Percentiles rank a stretch among this genome's conserved stretches.
phyloP scores from a whole-genome alignment of 2,888 invertebrate species.

The Lasius platythorax region DNA sequence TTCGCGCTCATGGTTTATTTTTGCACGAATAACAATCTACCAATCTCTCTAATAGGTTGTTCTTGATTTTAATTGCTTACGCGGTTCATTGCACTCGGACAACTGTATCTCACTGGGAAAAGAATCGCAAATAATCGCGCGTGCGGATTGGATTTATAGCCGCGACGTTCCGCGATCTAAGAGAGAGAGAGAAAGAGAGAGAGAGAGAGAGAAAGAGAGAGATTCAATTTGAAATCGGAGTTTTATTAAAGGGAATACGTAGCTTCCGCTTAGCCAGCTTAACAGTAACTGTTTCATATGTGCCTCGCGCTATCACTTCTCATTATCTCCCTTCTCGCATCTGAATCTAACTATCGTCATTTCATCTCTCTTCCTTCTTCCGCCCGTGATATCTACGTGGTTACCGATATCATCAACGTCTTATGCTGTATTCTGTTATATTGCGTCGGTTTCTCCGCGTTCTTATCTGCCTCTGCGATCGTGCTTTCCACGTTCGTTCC shows the following conservation, averaged over 20 bases:
- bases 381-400: slow-evolving; percentile 16
- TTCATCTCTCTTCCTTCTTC: slow-evolving; percentile 60
- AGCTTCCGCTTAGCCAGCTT: slow-evolving; percentile 35
- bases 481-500: slow-evolving; percentile 35
- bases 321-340: slow-evolving; percentile 40
- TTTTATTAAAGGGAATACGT: slow-evolving; percentile 40
- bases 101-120: slow-evolving; percentile 47
- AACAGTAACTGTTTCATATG: slow-evolving; percentile 25
- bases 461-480: slow-evolving; percentile 31
- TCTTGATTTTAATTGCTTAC: slow-evolving; percentile 62
- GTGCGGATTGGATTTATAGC: background rate
- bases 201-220: no score
- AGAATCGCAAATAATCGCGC: background rate
- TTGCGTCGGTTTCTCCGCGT: slow-evolving; percentile 34
- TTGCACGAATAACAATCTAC: slow-evolving; percentile 26
- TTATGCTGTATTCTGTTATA: slow-evolving; percentile 29
- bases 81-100: slow-evolving; percentile 52
- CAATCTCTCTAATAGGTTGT: slow-evolving; percentile 58
- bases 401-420: slow-evolving; percentile 45
- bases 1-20: slow-evolving; percentile 58
- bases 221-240: slow-evolving; percentile 32
- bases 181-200: background rate
- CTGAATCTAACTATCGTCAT: slow-evolving; percentile 48
- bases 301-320: slow-evolving; percentile 25
- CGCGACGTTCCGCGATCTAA: slow-evolving; percentile 26